A percentile compares a stretch with the other conserved stretches of the same genome.
These are phyloP conservation scores for Lasioglossum calceatum DNA, from an alignment of 2,888 invertebrate genomes.

Conservation along the genomic window DNA sequence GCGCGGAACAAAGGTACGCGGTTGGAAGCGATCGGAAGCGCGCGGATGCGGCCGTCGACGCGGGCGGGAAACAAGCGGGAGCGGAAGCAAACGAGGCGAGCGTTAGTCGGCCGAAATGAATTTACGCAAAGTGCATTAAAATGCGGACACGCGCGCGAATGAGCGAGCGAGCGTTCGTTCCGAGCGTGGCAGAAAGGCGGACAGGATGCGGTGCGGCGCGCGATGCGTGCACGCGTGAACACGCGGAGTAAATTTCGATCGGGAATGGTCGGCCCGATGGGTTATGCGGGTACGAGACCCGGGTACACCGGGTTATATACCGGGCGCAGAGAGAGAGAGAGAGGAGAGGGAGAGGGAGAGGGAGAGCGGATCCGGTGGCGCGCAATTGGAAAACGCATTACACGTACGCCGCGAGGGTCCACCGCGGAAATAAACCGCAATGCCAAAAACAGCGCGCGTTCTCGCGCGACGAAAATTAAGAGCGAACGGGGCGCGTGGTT, in stretches of 20 bases:
- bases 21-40: neutral
- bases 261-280: conserved; percentile 11
- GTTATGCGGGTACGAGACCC: conserved; percentile 2
- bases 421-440: conserved; percentile 66
- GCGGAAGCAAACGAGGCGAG: conserved; percentile 37
- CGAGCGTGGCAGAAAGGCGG: conserved; percentile 27
- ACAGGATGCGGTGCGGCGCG: conserved; percentile 8
- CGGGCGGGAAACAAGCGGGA: neutral
- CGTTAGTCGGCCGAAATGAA: conserved; percentile 69
- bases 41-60: neutral
- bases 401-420: conserved; percentile 60
- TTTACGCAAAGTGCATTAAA: conserved; percentile 74
- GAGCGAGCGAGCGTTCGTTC: conserved; percentile 30
- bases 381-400: conserved; percentile 68
- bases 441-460: conserved; percentile 66
- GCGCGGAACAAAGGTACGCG: conserved; percentile 5
- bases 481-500: conserved; percentile 53
- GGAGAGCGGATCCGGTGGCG: conserved; percentile 31
- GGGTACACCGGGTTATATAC: neutral
- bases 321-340: neutral
- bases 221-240: conserved; percentile 19
- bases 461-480: conserved; percentile 65
- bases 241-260: conserved; percentile 54
- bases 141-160: conserved; percentile 50
- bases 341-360: no score